Evolutionary conservation across 2,888 invertebrate genomes (phyloP).

Genomic region (Mesoligia furuncula): DNA sequence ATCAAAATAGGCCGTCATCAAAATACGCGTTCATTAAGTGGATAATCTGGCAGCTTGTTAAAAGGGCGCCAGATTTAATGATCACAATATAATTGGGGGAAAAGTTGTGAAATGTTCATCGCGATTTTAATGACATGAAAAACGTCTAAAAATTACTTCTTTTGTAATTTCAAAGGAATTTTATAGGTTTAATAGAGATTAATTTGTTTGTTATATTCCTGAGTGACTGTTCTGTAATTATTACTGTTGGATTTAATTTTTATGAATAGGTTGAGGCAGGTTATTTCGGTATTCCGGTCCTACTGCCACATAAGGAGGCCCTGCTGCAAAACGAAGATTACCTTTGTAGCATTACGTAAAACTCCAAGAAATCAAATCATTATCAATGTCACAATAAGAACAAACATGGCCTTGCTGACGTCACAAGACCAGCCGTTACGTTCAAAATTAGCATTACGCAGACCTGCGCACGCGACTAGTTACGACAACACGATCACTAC

Average conservation of each 20-base stretch:
- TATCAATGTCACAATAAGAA: slow-evolving; percentile 37
- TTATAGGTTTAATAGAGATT: neutral
- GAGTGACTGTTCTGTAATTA: neutral
- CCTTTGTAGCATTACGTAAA: neutral
- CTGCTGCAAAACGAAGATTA: neutral
- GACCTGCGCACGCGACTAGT: slow-evolving; percentile 50
- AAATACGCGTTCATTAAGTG: slow-evolving; percentile 36
- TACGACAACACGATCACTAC: slow-evolving; percentile 43
- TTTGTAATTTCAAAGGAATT: neutral
- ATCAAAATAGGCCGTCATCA: slow-evolving; percentile 18
- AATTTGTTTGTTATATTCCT: neutral
- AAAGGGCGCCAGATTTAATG: slow-evolving; percentile 34
- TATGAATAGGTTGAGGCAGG: neutral
- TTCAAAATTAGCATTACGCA: slow-evolving; percentile 49
- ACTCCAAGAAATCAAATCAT: slow-evolving; percentile 15
- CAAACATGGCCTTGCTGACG: slow-evolving; percentile 35
- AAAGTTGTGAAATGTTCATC: slow-evolving; percentile 24
- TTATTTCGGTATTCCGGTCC: neutral
- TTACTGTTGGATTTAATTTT: neutral
- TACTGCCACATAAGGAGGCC: neutral
- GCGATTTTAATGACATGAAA: slow-evolving; percentile 17
- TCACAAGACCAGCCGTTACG: slow-evolving; percentile 23
- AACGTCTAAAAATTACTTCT: neutral
- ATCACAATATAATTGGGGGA: slow-evolving; percentile 43
- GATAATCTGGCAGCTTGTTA: slow-evolving; percentile 49